Base-by-base conservation (phyloP, 1,140 invertebrate species). In the Bombus pyrosoma region DNA sequence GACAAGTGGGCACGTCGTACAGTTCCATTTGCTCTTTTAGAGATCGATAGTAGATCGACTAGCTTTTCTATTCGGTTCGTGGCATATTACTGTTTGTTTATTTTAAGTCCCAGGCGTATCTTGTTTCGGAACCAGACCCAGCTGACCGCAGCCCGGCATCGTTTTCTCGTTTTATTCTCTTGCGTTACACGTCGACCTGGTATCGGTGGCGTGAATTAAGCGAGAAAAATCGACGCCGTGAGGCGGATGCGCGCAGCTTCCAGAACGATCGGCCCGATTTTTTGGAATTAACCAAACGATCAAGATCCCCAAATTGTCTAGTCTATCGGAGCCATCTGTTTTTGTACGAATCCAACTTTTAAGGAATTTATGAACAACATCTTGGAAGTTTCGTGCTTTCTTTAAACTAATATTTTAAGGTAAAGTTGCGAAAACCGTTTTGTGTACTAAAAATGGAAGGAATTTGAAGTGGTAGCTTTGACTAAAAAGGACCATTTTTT, bases 51-150 rank as follows among this genome's bases (percentile, higher is more conserved):
- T 43, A 62, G 72, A 86, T 91, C 90, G 81, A 53, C 80, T 86
- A 86, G 83, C 81, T 82, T 80, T 80, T 89, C 86, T 90, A 85
- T 85, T 66, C 78, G 39, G 69, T 72, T 62, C 77, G 76, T 79
- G 87, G 89, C 91, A 91, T 78, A 78, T 93, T 91, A 72, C 89
- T 91, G 92, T 94, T 93, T 93, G 89, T 94, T 94, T 92, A 93
- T 93, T 93, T 93, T 88, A 90, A 92, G 91, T 95, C 94, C 90
- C 94, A 95, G 94, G 94, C 94, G 93, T 95, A 95, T 95, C 94
- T 92, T 90, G 86, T 95, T 95, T 94, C 94, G 91, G 92, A 92
- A 91, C 90, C 88, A 94, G 92, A 94, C 89, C 92, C 93, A 93
- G 90, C 91, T 91, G 91, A 95, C 94, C 94, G 91, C 94, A 95